Base-by-base conservation (phyloP, 2,888 invertebrate genomes). In the Dolichomitus sp. region DNA sequence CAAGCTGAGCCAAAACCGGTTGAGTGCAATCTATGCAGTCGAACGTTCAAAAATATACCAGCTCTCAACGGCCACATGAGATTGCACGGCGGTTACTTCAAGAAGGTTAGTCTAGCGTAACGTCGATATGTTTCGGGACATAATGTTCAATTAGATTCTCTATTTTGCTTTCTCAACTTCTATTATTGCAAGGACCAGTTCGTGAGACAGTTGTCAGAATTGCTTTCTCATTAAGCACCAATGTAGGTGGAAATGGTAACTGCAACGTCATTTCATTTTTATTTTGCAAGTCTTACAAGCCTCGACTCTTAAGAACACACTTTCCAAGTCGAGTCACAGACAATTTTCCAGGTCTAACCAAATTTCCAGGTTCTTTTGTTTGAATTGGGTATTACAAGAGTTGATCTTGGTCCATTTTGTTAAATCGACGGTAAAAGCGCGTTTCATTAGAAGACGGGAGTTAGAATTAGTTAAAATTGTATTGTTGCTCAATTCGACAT, bases 51-150 rank as follows among this genome's bases (percentile, higher is more conserved):
- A 95, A 99, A 99, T 94, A 97, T 99, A 94, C 99, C 99, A 27
- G 99, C 99, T 37, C 96, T 99, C 77, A 99, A 99, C 94, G 99
- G 99, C 9, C 99, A 99, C 93, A 99, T 99, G 99, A 95, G 99
- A 90, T 95, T 99, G 85, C 99, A 99, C 94, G 99, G 99, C 59
- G 99, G 99, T 77, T 99, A 99, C 94, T 98, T 98, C 92, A 99
- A 99, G 94, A 98, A 98, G 96, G 97, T 97, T 94, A 84, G 81
- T 74, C 7, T 48, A 45, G 30, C 27, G 14, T 57, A 6, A 61
- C 33, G 14, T 14, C n/a, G 14, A 45, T 45, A n/a, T 1, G n/a
- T 17, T 37, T 37, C 1, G 4, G 6, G 17, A 48, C n/a, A 17
- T 17, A n/a, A 6, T 3, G 12, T 45, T 45, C n/a, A n/a, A 14